phyloP scores from a whole-genome alignment of 2,113 vertebrate species.

The Myotis lucifugus region DNA sequence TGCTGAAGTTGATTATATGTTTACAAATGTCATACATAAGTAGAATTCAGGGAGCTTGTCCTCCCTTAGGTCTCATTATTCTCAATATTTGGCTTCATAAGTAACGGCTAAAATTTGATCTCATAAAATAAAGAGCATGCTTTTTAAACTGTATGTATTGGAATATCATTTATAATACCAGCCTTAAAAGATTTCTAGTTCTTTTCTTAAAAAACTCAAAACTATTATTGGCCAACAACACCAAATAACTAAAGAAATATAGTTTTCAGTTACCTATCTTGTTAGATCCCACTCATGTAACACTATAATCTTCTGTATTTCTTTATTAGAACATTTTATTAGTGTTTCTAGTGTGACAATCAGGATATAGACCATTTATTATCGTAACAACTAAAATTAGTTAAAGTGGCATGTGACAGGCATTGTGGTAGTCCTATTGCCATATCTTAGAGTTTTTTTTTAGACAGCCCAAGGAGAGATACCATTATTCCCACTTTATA shows the following conservation, averaged over 20 bases:
- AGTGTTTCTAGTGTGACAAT: background rate
- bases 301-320: background rate
- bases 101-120: background rate
- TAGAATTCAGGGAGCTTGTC: background rate
- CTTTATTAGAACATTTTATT: background rate
- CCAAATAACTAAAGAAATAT: constrained; percentile 4
- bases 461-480: background rate
- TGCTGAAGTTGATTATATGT: background rate
- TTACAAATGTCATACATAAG: background rate
- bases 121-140: constrained; percentile 7
- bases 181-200: background rate
- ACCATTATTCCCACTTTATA: background rate
- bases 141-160: background rate
- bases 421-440: background rate
- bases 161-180: background rate
- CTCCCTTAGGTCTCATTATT: background rate
- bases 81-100: background rate
- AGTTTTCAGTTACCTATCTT: background rate
- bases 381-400: background rate
- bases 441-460: background rate
- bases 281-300: background rate
- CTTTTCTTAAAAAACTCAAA: background rate
- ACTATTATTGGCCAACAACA: background rate
- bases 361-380: background rate
- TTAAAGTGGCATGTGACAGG: background rate